Conservation (phyloP, 1,140 invertebrate species). For the Drosophila mojavensis region DNA sequence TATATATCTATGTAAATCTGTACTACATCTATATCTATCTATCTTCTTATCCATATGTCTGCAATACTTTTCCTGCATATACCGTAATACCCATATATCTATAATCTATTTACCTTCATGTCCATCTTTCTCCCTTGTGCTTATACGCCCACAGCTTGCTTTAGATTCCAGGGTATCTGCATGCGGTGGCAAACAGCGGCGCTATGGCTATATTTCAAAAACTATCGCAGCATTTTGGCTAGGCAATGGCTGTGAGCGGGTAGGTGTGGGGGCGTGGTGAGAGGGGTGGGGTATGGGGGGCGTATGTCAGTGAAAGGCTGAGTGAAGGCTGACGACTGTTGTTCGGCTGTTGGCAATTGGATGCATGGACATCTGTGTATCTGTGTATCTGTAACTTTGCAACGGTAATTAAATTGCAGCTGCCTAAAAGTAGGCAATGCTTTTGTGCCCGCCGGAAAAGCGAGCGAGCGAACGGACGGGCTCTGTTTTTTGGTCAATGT, state of each 20-base stretch:
- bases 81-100: no score
- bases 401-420: constrained; percentile 78
- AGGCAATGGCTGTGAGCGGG: not conserved
- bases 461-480: not conserved
- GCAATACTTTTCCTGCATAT: no score
- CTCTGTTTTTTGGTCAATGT: constrained; percentile 34
- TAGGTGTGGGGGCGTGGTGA: not conserved
- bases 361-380: constrained; percentile 31
- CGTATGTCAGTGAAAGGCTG: not conserved
- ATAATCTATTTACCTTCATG: no score
- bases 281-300: not conserved
- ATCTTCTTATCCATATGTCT: no score
- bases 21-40: no score
- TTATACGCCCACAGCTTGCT: not conserved
- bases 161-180: constrained; percentile 6
- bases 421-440: constrained; percentile 65
- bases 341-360: constrained; percentile 19
- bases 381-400: constrained; percentile 50
- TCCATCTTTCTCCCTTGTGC: no score
- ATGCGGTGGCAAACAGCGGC: not conserved
- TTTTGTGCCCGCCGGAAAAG: constrained; percentile 7
- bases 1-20: no score
- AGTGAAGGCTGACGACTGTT: not conserved
- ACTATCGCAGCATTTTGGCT: constrained; percentile 7
- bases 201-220: constrained; percentile 38